A percentile compares a stretch with the other conserved stretches of the same genome.
These are phyloP conservation scores for Berghia stephanieae DNA, from an alignment of 1,140 invertebrate genomes.

Conservation along the genomic window DNA sequence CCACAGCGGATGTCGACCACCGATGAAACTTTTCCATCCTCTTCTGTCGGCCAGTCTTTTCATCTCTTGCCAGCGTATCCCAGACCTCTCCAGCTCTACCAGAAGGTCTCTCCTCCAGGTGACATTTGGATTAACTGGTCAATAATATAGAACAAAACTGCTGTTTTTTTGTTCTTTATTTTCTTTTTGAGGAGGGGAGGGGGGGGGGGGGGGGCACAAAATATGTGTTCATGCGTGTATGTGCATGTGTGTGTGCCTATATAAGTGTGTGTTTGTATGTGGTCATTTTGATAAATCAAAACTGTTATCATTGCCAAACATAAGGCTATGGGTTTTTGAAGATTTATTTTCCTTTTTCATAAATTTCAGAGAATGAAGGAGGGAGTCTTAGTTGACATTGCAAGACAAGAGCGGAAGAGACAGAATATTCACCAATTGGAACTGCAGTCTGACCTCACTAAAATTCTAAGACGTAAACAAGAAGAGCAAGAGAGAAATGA, in stretches of 20 bases:
- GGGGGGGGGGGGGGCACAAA: not conserved
- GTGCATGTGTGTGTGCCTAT: not conserved
- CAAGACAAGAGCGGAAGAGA: not conserved
- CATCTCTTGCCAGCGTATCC: no score
- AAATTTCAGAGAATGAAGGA: not conserved
- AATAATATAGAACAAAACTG: no score
- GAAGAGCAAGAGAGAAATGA: not conserved
- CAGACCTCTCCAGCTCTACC: no score
- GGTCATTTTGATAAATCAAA: not conserved
- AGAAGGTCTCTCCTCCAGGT: no score
- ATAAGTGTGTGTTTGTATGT: not conserved
- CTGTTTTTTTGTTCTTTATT: no score
- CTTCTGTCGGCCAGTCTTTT: no score
- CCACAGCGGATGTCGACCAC: no score
- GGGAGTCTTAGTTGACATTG: slow-evolving; percentile 12
- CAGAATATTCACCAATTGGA: not conserved
- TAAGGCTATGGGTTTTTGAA: not conserved
- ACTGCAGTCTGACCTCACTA: slow-evolving; percentile 1
- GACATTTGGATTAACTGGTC: no score
- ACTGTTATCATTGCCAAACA: not conserved
- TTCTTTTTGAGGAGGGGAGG: no score
- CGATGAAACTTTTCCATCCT: no score
- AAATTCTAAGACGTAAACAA: slow-evolving; percentile 6
- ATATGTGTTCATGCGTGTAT: not conserved
- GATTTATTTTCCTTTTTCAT: not conserved